Percentiles rank a stretch among this genome's conserved stretches.
These are phyloP conservation scores for Tetraneura akinire DNA, from an alignment of 1,140 invertebrate genomes.

Conservation along the genomic window DNA sequence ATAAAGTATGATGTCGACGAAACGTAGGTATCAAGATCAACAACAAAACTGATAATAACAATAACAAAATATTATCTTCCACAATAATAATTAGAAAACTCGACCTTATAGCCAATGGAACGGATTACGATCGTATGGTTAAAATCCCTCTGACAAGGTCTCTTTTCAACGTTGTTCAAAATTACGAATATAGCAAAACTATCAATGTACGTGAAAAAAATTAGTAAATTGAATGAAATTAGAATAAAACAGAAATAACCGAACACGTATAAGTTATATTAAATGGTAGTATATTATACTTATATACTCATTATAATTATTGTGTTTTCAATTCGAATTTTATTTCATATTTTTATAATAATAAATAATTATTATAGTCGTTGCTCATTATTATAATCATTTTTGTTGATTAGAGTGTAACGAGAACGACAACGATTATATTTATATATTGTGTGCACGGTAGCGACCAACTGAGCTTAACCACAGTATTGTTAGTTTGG, in stretches of 20 bases:
- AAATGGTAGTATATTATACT: too few species aligned
- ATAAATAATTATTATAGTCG: neutral
- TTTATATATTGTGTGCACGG: too few species aligned
- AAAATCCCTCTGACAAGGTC: neutral
- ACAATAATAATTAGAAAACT: neutral
- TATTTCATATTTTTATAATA: neutral
- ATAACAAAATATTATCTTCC: neutral
- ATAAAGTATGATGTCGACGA: neutral
- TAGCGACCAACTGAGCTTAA: neutral
- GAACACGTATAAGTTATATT: neutral
- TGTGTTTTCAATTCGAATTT: neutral
- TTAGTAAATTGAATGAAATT: neutral
- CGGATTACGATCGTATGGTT: neutral
- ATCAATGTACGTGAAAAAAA: neutral
- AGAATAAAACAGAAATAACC: too few species aligned
- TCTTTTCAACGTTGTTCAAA: neutral
- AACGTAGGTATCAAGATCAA: neutral
- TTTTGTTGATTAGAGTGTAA: neutral
- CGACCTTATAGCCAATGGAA: neutral
- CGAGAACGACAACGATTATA: neutral
- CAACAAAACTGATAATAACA: neutral
- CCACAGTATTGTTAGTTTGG: neutral
- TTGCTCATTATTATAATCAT: neutral
- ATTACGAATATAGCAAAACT: neutral
- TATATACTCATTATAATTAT: neutral